A percentile compares a stretch with the other conserved stretches of the same genome.
Evolutionary conservation across 2,113 vertebrate genomes (phyloP).

Genomic region (Sus scrofa): DNA sequence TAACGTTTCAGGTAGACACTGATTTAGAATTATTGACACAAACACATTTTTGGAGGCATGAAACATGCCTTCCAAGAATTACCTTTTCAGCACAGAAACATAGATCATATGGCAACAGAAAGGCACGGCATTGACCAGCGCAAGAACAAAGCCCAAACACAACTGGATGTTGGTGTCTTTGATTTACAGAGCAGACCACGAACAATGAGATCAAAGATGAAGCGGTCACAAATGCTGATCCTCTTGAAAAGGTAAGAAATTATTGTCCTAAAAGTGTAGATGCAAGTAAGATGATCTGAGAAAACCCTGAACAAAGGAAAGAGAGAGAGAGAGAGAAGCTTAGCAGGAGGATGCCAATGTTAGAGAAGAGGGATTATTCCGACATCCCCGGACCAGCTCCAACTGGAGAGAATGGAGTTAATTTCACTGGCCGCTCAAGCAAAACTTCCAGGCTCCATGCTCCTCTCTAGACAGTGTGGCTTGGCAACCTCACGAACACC

Average conservation of each 20-base stretch:
- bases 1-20: slow-evolving; percentile 42
- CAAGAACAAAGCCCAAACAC: slow-evolving; percentile 75
- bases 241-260: slow-evolving; percentile 80
- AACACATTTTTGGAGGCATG: slow-evolving; percentile 69
- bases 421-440: slow-evolving; percentile 53
- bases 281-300: slow-evolving; percentile 70
- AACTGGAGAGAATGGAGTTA: slow-evolving; percentile 66
- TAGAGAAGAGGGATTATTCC: neutral
- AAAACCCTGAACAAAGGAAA: neutral
- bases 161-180: slow-evolving; percentile 80
- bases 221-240: slow-evolving; percentile 41
- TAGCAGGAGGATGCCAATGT: neutral
- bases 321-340: neutral
- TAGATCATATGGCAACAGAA: slow-evolving; percentile 71
- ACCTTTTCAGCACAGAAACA: slow-evolving; percentile 76
- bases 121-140: slow-evolving; percentile 18
- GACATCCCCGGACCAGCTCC: neutral
- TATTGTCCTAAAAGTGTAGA: slow-evolving; percentile 61
- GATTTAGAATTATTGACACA: slow-evolving; percentile 77
- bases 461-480: slow-evolving; percentile 75
- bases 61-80: slow-evolving; percentile 75
- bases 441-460: slow-evolving; percentile 60
- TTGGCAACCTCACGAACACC: slow-evolving; percentile 85
- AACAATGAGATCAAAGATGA: slow-evolving; percentile 68
- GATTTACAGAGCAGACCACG: slow-evolving; percentile 83